Conservation (phyloP, 2,888 invertebrate species). For the Tanaodytes sp. region DNA sequence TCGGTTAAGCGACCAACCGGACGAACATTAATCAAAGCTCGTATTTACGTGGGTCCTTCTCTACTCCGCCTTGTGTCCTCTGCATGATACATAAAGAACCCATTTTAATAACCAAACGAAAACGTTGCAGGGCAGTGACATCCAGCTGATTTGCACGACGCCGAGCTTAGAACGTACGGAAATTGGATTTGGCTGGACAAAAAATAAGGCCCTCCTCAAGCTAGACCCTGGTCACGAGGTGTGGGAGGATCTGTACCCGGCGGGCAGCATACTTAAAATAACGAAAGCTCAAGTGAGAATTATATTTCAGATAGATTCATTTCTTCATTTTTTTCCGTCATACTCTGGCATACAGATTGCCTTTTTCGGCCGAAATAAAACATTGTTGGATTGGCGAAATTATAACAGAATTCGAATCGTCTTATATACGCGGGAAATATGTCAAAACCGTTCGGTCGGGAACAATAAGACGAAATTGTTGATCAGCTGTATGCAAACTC, state of each 20-base stretch:
- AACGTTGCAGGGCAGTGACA: constrained; percentile 77
- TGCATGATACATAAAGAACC: constrained; percentile 1
- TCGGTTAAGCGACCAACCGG: constrained; percentile 29
- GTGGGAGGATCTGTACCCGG: constrained; percentile 89
- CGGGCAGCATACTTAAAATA: constrained; percentile 86
- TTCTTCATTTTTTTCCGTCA: too few species aligned
- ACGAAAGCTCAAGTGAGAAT: constrained; percentile 83
- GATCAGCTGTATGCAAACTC: too few species aligned
- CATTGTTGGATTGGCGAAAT: too few species aligned
- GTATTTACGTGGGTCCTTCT: constrained; percentile 26
- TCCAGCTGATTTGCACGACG: constrained; percentile 81
- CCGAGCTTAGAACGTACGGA: constrained; percentile 74
- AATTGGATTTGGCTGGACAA: constrained; percentile 89
- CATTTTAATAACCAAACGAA: constrained; percentile 2
- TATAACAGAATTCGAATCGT: too few species aligned
- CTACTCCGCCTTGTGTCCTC: neutral
- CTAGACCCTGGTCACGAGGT: constrained; percentile 83
- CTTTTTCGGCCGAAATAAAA: too few species aligned
- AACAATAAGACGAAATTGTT: too few species aligned
- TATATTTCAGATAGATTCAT: too few species aligned
- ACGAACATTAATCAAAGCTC: constrained; percentile 37
- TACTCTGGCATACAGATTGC: too few species aligned
- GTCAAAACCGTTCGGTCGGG: too few species aligned
- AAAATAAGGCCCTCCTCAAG: constrained; percentile 83
- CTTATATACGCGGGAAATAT: too few species aligned